Evolutionary conservation across 2,888 invertebrate genomes (phyloP), one percentile per base, ranked within the genome.

Genomic region (Exocentrus adspersus): DNA sequence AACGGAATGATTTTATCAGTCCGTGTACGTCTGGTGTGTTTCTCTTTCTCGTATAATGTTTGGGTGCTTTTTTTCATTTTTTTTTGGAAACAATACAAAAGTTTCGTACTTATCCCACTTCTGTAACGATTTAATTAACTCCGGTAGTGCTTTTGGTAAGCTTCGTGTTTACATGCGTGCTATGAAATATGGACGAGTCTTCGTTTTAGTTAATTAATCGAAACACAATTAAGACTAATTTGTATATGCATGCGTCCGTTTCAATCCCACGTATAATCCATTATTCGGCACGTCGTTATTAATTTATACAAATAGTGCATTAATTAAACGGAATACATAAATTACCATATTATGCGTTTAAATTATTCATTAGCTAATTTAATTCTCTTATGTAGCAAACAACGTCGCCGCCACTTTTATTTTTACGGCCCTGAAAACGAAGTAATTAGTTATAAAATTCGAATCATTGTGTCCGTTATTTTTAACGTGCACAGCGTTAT

Each of bases 1-100:
- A 41, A 61, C 50, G 56, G 50, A 51, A 63, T 63, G 56, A 64
- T 64, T 64, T 64, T 59, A 63, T 63, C 63, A 48, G 50, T 57
- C 57, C 46, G 37, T 37, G 37, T 37, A 46, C 53, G 60, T 48
- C 46, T 54, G 32, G 10, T 54, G 48, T 54, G 32, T 51, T 24
- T 53, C 28, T 52, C 43, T 16, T 24, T 7, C 20, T 20, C 12
- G 45, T 48, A 28, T 12, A 48, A n/a, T n/a, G n/a, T n/a, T n/a
- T n/a, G n/a, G n/a, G n/a, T n/a, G n/a, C n/a, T n/a, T n/a, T n/a
- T n/a, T n/a, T n/a, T n/a, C n/a, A n/a, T n/a, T n/a, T n/a, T n/a
- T n/a, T n/a, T n/a, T n/a, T n/a, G n/a, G n/a, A n/a, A n/a, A n/a
- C n/a, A n/a, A n/a, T n/a, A n/a, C n/a, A n/a, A n/a, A n/a, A n/a